phyloP scores from a whole-genome alignment of 2,888 invertebrate species.

The Beris morrisii region DNA sequence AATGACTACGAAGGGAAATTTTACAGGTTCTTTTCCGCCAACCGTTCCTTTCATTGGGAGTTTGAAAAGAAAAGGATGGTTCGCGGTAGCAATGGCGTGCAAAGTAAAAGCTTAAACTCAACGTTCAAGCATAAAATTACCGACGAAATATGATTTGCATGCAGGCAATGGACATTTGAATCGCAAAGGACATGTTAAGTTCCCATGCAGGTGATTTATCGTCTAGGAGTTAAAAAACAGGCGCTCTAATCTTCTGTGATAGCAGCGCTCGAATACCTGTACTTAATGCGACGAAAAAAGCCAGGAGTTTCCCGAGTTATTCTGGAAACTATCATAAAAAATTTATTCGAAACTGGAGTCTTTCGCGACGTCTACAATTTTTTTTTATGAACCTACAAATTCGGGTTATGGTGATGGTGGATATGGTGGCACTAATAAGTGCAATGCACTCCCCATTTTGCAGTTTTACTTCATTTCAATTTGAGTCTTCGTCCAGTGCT shows the following conservation, averaged over 20 bases:
- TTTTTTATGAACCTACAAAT: too few species aligned
- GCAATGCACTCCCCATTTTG: conserved; percentile 6
- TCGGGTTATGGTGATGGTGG: not conserved
- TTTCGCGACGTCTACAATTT: too few species aligned
- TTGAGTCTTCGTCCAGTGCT: conserved; percentile 19
- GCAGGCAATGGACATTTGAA: conserved; percentile 24
- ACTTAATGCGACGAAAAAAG: conserved; percentile 4
- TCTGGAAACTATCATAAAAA: too few species aligned
- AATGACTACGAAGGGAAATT: not conserved
- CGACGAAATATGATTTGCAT: conserved; percentile 27
- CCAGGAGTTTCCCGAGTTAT: too few species aligned
- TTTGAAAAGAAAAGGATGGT: not conserved
- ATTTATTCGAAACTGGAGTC: too few species aligned
- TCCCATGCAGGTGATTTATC: conserved; percentile 22
- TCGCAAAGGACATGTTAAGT: conserved; percentile 17
- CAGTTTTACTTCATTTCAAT: conserved; percentile 16
- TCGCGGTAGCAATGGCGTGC: conserved; percentile 10
- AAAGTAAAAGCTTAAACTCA: conserved; percentile 19
- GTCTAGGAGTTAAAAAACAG: conserved; percentile 19
- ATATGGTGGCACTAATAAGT: not conserved
- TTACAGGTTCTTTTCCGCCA: too few species aligned
- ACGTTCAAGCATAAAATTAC: conserved; percentile 18
- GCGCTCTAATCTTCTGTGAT: conserved; percentile 16
- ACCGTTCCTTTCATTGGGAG: too few species aligned
- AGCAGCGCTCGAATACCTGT: conserved; percentile 14